A percentile compares a stretch with the other conserved stretches of the same genome.
These are phyloP conservation scores for Drosophila truncata DNA, from an alignment of 1,140 invertebrate species.

Conservation along the genomic window DNA sequence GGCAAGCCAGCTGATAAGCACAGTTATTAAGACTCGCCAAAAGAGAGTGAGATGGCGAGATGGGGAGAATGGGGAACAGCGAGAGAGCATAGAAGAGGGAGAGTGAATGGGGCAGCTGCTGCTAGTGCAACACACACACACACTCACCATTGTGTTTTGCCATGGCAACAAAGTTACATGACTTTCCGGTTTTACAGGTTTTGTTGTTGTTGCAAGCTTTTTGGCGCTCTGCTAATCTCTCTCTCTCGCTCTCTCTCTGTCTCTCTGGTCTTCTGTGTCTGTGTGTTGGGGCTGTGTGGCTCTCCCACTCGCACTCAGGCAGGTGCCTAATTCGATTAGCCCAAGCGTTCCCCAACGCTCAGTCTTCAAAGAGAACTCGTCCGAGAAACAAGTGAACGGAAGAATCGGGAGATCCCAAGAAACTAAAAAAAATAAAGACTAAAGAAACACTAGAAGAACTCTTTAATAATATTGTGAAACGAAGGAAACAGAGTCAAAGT, in stretches of 20 bases:
- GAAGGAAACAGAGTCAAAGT: conserved; percentile 15
- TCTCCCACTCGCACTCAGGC: conserved; percentile 42
- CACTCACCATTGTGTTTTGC: background rate
- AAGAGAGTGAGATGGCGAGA: conserved; percentile 13
- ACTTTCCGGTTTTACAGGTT: conserved; percentile 77
- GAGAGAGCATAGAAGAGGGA: background rate
- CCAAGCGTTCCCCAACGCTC: conserved; percentile 37
- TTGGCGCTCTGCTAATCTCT: conserved; percentile 20
- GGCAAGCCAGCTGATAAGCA: conserved; percentile 74
- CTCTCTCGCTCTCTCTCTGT: background rate
- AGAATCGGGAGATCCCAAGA: conserved; percentile 20
- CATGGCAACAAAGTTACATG: conserved; percentile 68
- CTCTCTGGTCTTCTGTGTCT: background rate
- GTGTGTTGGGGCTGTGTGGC: conserved; percentile 23
- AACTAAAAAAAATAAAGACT: conserved; percentile 14
- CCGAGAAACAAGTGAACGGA: conserved; percentile 57
- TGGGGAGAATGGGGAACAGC: background rate
- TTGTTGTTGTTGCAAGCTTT: conserved; percentile 49
- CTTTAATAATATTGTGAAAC: conserved; percentile 42
- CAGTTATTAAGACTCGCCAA: conserved; percentile 51
- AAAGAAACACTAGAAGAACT: conserved; percentile 18
- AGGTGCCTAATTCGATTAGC: conserved; percentile 74
- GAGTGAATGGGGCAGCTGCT: conserved; percentile 43
- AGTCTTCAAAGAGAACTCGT: conserved; percentile 58
- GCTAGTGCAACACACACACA: conserved; percentile 1